Base-by-base conservation (phyloP, 1,140 invertebrate species). In the Sinonovacula constricta region DNA sequence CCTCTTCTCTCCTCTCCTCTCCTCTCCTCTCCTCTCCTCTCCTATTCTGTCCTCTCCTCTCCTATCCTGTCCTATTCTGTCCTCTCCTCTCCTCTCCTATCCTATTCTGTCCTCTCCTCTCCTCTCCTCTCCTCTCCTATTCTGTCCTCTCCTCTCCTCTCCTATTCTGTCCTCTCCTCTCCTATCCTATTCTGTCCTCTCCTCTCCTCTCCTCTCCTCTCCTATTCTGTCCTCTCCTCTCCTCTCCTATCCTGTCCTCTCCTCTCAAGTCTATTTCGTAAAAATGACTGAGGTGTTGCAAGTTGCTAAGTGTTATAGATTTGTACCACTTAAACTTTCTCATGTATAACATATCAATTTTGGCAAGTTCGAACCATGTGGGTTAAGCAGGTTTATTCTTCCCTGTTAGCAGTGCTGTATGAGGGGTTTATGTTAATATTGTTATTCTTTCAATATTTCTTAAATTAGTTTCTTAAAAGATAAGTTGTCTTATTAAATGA, bases 1-100 rank as follows among this genome's bases (percentile, higher is more conserved):
- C 45, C 45, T 49, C 10, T 49, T n/a, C 45, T 49, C 10, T 49
- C 45, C 45, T 49, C 10, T 49, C 45, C 45, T 49, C 10, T 49
- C 45, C 45, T 49, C 10, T 49, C 45, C 45, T 49, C 10, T 49
- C 45, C 45, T 49, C 10, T 49, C 45, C 45, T 49, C 10, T 49
- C 45, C 45, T 49, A n/a, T 49, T n/a, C 45, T 49, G 45, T 49
- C 45, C 45, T 49, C 10, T 49, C 45, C 45, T 49, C 10, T 49
- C 45, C 45, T 49, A n/a, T 49, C 45, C 45, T 49, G 45, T 49
- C 45, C 45, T 49, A n/a, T 49, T n/a, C 45, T 49, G 45, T 49
- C 45, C 45, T 49, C 10, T 49, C 45, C 45, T 49, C 10, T 49
- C 45, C 45, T 49, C 10, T 49, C 45, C 45, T 49, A n/a, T 49